These are phyloP conservation scores for Panagrolaimus sp. DNA, from an alignment of 1,140 invertebrate species.

Conservation along the genomic window DNA sequence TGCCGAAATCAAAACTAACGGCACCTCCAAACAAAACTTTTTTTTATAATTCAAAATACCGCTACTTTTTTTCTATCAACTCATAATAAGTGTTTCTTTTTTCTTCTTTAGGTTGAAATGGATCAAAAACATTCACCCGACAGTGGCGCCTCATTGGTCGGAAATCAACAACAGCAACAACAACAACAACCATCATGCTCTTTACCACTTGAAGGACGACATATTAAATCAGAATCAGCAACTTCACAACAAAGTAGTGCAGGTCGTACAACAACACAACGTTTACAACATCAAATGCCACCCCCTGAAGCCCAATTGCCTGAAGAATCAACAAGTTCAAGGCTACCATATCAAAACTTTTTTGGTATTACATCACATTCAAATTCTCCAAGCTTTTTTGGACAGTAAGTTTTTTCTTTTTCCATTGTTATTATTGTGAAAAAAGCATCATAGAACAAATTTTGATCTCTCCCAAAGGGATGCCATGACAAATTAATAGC, in stretches of 20 bases:
- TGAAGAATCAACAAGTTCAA: not conserved
- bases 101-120: constrained; percentile 8
- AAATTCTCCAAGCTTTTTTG: not conserved
- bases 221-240: not conserved
- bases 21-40: not conserved
- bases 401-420: not conserved
- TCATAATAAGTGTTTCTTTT: not conserved
- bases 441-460: no score
- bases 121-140: constrained; percentile 8
- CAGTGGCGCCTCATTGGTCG: constrained; percentile 4
- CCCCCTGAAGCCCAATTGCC: not conserved
- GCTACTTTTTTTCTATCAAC: not conserved
- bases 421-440: no score
- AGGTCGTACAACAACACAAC: not conserved
- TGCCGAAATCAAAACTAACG: no score
- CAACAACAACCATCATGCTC: not conserved
- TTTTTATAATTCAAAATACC: not conserved
- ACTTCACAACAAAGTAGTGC: not conserved
- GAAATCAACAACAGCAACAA: no score
- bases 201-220: not conserved
- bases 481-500: no score
- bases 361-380: not conserved
- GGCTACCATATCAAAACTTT: constrained; percentile 10
- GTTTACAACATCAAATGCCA: not conserved
- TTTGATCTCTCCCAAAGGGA: no score